phyloP scores from a whole-genome alignment of 1,140 invertebrate genomes.

The Halictus rubicundus region DNA sequence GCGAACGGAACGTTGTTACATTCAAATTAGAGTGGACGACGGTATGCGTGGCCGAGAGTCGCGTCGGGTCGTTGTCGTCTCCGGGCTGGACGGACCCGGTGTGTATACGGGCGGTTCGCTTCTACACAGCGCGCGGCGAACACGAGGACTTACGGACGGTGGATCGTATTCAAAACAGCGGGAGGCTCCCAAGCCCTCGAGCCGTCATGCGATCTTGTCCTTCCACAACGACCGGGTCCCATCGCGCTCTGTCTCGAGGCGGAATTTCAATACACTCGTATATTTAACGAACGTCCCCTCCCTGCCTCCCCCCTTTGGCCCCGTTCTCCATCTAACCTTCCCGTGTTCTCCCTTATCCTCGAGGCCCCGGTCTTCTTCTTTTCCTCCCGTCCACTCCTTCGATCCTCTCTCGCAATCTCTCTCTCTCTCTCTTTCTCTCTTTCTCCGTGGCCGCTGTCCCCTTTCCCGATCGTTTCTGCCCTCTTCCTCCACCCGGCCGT shows the following conservation, averaged over 20 bases:
- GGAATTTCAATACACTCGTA: slow-evolving; percentile 77
- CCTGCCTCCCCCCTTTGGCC: slow-evolving; percentile 34
- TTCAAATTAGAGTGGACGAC: slow-evolving; percentile 81
- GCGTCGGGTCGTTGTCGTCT: slow-evolving; percentile 73
- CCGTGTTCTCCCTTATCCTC: slow-evolving; percentile 32
- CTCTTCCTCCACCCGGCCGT: slow-evolving; percentile 22
- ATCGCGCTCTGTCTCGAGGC: slow-evolving; percentile 67
- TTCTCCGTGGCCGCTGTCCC: slow-evolving; percentile 16
- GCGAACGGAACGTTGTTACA: slow-evolving; percentile 81
- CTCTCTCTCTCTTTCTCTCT: too few relatives aligned
- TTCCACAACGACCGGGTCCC: slow-evolving; percentile 73
- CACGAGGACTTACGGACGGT: slow-evolving; percentile 55
- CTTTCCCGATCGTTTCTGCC: slow-evolving; percentile 31
- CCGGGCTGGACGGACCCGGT: slow-evolving; percentile 46
- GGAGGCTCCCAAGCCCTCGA: slow-evolving; percentile 72
- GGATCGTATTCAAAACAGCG: slow-evolving; percentile 76
- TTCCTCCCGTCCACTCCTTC: background rate
- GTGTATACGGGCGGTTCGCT: slow-evolving; percentile 58
- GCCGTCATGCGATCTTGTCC: slow-evolving; percentile 75
- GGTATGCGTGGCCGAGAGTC: slow-evolving; percentile 74
- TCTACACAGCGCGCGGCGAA: slow-evolving; percentile 54
- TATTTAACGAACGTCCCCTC: slow-evolving; percentile 72
- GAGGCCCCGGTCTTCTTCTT: background rate
- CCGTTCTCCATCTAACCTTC: slow-evolving; percentile 19
- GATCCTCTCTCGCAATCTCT: background rate